Base-by-base conservation (phyloP, 2,797 vertebrate genomes). In the Apogon talboti region DNA sequence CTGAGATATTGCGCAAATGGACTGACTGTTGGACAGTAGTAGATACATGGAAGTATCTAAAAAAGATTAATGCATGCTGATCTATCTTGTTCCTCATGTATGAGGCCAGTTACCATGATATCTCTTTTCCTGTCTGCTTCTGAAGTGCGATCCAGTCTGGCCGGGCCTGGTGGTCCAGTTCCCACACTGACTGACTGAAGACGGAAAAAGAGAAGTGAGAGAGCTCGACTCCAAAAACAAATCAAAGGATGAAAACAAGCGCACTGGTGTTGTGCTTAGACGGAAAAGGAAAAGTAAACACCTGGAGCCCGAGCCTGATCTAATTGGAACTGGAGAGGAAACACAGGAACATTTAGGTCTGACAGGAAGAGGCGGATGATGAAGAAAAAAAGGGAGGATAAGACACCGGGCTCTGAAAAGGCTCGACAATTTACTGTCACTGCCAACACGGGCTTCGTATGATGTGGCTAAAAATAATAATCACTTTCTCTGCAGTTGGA, bases 401-500 rank as follows among this genome's bases (percentile, higher is more conserved):
- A 69, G 46, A 40, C 15, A 24, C 46, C 15, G 48, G 40, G 47
- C 46, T 66, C 68, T 52, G 61, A 64, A 35, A 35, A 35, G 33
- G 33, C 33, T 35, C 33, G 33, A 35, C 33, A 57, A 38, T 84
- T 71, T 45, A 28, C 60, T 71, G 76, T 64, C 74, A 59, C 12
- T 30, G 45, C 51, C 63, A 54, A 15, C 3, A 24, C 50, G 47
- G 66, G 19, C 49, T 72, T 71, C 64, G 53, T 56, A 52, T 61
- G 60, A 71, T 66, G 75, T 58, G 61, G 47, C 76, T 75, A 82
- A 84, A 82, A 81, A 89, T 74, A 81, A 83, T 50, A 50, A 79
- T 52, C 13, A 12, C 12, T 53, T 55, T 42, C 64, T 80, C 54
- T 51, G 19, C 64, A 11, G 46, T 33, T 43, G 45, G 73, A 76